These are phyloP conservation scores for Kryptolebias ocellatus DNA, from an alignment of 2,797 vertebrate species.

Conservation along the genomic window DNA sequence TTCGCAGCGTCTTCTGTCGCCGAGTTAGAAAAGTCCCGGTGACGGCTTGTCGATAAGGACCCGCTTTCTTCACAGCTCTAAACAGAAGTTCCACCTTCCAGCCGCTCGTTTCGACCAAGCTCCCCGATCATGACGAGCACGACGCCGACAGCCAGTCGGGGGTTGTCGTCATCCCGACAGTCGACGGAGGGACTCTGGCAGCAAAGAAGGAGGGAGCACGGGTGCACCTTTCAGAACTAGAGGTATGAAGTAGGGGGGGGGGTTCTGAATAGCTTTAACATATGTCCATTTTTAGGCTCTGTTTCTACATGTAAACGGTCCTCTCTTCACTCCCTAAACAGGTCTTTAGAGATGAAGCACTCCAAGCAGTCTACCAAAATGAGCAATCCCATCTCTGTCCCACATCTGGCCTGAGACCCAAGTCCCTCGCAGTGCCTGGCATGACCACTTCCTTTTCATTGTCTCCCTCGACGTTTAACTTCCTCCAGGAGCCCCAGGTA, in stretches of 20 bases:
- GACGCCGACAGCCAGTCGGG: conserved; percentile 53
- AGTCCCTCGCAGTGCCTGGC: conserved; percentile 92
- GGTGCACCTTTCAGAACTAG: conserved; percentile 87
- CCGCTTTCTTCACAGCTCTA: conserved; percentile 64
- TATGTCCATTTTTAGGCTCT: background rate
- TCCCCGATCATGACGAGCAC: conserved; percentile 37
- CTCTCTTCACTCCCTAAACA: conserved; percentile 47
- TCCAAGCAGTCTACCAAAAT: conserved; percentile 83
- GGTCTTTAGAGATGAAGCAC: conserved; percentile 76
- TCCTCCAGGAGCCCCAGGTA: conserved; percentile 82
- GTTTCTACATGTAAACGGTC: background rate
- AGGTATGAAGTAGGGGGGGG: conserved; percentile 61
- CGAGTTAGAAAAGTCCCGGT: background rate
- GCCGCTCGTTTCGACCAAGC: conserved; percentile 53
- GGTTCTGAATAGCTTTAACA: background rate
- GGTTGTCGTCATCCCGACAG: conserved; percentile 81
- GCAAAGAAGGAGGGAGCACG: conserved; percentile 78
- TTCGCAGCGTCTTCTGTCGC: background rate
- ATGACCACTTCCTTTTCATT: conserved; percentile 82
- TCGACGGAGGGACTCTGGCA: conserved; percentile 81
- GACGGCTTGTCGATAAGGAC: conserved; percentile 16
- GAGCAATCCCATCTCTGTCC: conserved; percentile 79
- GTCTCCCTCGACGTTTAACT: conserved; percentile 58
- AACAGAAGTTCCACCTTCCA: conserved; percentile 74
- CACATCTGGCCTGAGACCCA: conserved; percentile 83